Evolutionary conservation across 1,140 invertebrate genomes (phyloP).

Genomic region (Papilio helenus): DNA sequence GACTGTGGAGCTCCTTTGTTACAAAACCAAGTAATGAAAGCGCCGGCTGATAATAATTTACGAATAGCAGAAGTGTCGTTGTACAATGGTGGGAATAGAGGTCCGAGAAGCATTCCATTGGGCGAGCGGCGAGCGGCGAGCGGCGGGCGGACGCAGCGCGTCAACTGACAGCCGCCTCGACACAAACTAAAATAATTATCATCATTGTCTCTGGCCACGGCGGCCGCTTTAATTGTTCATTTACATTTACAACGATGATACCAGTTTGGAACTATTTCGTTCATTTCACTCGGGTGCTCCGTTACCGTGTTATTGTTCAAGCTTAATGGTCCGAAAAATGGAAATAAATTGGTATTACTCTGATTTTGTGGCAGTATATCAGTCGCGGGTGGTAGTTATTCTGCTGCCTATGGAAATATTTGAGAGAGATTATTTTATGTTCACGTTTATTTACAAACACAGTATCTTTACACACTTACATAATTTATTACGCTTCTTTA

Average conservation of each 20-base stretch:
- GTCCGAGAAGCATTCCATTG: slow-evolving; percentile 78
- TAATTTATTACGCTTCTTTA: background rate
- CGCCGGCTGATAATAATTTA: slow-evolving; percentile 82
- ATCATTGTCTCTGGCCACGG: slow-evolving; percentile 80
- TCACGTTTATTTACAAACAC: background rate
- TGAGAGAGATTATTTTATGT: background rate
- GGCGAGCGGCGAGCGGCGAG: slow-evolving; percentile 54
- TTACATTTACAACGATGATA: slow-evolving; percentile 82
- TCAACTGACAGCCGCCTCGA: slow-evolving; percentile 73
- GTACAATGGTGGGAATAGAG: slow-evolving; percentile 79
- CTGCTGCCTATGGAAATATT: background rate
- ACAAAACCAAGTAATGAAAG: slow-evolving; percentile 79
- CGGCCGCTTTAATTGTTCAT: slow-evolving; percentile 82
- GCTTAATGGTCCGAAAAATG: slow-evolving; percentile 81
- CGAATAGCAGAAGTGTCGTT: slow-evolving; percentile 82
- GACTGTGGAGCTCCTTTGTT: slow-evolving; percentile 80
- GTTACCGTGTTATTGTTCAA: slow-evolving; percentile 73
- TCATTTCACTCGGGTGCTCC: slow-evolving; percentile 74
- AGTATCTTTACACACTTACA: background rate
- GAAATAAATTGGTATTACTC: slow-evolving; percentile 74
- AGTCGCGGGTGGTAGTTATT: background rate
- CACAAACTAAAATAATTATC: slow-evolving; percentile 83
- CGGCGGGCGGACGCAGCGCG: slow-evolving; percentile 45
- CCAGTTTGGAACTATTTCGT: slow-evolving; percentile 81
- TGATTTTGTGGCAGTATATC: slow-evolving; percentile 40